Base-by-base conservation (phyloP, 2,113 vertebrate species). In the Calypte anna region DNA sequence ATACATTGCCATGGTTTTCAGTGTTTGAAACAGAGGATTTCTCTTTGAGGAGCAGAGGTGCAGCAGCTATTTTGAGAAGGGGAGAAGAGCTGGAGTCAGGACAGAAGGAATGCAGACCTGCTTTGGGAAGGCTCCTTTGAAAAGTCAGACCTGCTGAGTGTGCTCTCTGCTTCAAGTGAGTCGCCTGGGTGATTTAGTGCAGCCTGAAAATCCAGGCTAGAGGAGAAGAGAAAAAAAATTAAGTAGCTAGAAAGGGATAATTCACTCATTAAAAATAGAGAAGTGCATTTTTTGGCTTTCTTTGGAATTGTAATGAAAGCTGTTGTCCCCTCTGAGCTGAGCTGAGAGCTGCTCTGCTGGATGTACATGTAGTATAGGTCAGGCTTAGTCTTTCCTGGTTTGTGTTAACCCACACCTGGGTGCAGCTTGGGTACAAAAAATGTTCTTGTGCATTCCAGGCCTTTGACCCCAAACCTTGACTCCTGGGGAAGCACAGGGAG, bases 401-500 rank as follows among this genome's bases (percentile, higher is more conserved):
- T 75, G 87, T 53, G 20, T 54, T 40, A 40, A 76, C 40, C 10
- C 36, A 7, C 7, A 6, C 27, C 30, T 66, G 33, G 38, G 12
- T 76, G 70, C 51, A n/a, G 0, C 62, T 87, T 66, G 30, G 21
- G 3, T 27, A 43, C 8, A 55, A 38, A 12, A 14, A 24, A 16
- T 20, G 27, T 66, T 50, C 7, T 2, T 36, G 15, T 25, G 19
- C 6, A 4, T 55, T 55, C 3, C 3, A 22, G 30, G 33, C 44
- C 48, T 74, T 62, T 57, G 64, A 55, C 38, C 46, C 30, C 17
- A 30, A 17, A 20, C 44, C 23, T 10, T 25, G 33, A 68, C 33
- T 28, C 12, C 0, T 6, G 0, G 12, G 46, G 53, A 43, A 13
- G n/a, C 1, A 0, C 12, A 9, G 36, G 43, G 27, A 0, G 0